A percentile compares a stretch with the other conserved stretches of the same genome.
phyloP scores from a whole-genome alignment of 2,888 invertebrate genomes.

The Scrobipalpa costella region DNA sequence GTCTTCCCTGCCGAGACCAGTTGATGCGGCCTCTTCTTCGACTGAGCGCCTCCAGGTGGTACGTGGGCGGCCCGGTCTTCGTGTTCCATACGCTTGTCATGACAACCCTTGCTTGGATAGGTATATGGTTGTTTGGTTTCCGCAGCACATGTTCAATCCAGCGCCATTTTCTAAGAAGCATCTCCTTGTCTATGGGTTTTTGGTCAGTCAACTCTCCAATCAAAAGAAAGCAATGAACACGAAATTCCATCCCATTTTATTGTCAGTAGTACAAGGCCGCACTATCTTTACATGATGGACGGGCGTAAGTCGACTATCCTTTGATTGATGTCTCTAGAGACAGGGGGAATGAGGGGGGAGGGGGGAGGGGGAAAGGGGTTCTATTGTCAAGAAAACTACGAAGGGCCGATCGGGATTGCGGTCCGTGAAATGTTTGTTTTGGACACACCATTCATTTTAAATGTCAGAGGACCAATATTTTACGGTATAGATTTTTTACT shows the following conservation, averaged over 20 bases:
- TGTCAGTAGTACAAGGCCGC: background rate
- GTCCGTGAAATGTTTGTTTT: conserved; percentile 1
- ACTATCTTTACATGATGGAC: conserved; percentile 13
- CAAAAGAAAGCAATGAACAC: background rate
- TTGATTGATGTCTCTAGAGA: conserved; percentile 14
- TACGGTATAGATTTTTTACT: background rate
- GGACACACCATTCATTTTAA: conserved; percentile 1
- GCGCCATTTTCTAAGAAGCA: too few species aligned
- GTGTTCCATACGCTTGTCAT: too few species aligned
- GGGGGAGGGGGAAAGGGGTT: background rate
- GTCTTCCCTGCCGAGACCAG: too few species aligned
- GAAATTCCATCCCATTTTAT: background rate
- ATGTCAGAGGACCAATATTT: background rate
- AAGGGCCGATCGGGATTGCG: conserved; percentile 4
- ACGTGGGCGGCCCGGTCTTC: too few species aligned
- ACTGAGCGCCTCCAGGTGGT: too few species aligned
- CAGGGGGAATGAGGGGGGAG: background rate
- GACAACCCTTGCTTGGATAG: too few species aligned
- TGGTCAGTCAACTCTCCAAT: too few species aligned
- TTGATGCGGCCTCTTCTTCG: too few species aligned
- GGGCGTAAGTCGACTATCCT: conserved; percentile 14
- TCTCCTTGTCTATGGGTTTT: too few species aligned
- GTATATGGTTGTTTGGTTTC: too few species aligned
- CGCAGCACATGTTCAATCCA: too few species aligned
- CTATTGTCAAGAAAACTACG: conserved; percentile 14